Base-by-base conservation (phyloP, 2,797 vertebrate genomes). In the Rhodeus uyekii region DNA sequence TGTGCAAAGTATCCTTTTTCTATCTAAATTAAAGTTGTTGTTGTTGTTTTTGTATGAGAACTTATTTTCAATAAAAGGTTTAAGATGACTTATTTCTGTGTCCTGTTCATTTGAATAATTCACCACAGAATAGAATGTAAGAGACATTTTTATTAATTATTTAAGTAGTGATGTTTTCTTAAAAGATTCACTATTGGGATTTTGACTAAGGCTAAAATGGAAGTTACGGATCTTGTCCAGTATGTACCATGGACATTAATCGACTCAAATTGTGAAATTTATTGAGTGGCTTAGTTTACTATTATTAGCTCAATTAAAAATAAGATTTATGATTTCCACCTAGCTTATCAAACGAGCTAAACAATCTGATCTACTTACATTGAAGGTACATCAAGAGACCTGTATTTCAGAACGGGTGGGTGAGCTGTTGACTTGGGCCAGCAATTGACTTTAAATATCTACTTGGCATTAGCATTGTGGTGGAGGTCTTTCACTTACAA, bases 21-120 rank as follows among this genome's bases (percentile, higher is more conserved):
- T 88, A 75, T 80, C 55, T 46, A 81, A 67, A 46, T 65, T 76
- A 19, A 89, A 85, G 32, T n/a, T n/a, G n/a, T n/a, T 91, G 90
- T 87, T n/a, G n/a, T 94, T 95, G 14, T 46, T 46, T 95, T 86
- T 96, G 95, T 93, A 36, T 6, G 85, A 90, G 87, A 92, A 90
- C 91, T 85, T 0, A 1, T 81, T 90, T 91, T 92, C 85, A 90
- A 90, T 89, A 87, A 88, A 90, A 86, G 29, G 0, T 84, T 78
- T 22, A 68, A 84, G 36, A 46, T 48, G 36, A 2, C 24, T 63
- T 9, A 29, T 74, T 16, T 73, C 16, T 13, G 69, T 19, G 7
- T 38, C 9, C 18, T 38, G 16, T 80, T 77, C 6, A 68, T 67
- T 86, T 55, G 1, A 32, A 44, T 12, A 32, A 16, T 24, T 14